A percentile compares a stretch with the other conserved stretches of the same genome.
These are phyloP conservation scores for Horisme vitalbata DNA, from an alignment of 2,888 invertebrate species.

Conservation along the genomic window DNA sequence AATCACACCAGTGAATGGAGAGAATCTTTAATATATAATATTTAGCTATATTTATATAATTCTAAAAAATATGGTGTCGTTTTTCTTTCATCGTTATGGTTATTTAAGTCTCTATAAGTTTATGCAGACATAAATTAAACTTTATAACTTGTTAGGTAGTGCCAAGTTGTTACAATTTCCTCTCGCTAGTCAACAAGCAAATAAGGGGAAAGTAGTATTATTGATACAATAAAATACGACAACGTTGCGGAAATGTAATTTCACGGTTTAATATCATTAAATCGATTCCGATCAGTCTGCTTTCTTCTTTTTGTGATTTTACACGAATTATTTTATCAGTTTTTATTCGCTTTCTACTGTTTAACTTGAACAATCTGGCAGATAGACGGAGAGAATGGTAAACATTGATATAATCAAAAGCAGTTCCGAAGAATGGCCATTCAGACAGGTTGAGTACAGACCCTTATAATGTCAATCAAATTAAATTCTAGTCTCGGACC, in stretches of 20 bases:
- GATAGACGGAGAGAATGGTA: neutral
- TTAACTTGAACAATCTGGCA: neutral
- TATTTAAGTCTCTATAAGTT: too few species aligned
- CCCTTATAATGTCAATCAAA: too few species aligned
- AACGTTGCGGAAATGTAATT: conserved; percentile 45
- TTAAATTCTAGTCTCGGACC: too few species aligned
- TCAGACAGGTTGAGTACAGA: too few species aligned
- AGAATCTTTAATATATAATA: too few species aligned
- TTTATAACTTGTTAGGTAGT: neutral
- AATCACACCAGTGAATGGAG: too few species aligned
- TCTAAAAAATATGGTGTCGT: too few species aligned
- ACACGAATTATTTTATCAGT: neutral
- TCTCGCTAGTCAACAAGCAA: conserved; percentile 13
- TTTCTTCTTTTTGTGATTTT: conserved; percentile 28
- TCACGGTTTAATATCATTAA: conserved; percentile 47
- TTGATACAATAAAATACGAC: conserved; percentile 27
- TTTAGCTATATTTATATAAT: too few species aligned
- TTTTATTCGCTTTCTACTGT: conserved; percentile 2
- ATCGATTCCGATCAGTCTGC: conserved; percentile 25
- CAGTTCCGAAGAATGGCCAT: too few species aligned
- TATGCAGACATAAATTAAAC: too few species aligned
- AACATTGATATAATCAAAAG: too few species aligned
- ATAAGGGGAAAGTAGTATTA: conserved; percentile 32
- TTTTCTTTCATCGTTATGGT: too few species aligned
- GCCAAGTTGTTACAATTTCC: conserved; percentile 6